Conservation (phyloP, 2,888 invertebrate genomes). For the Pterostichus niger region DNA sequence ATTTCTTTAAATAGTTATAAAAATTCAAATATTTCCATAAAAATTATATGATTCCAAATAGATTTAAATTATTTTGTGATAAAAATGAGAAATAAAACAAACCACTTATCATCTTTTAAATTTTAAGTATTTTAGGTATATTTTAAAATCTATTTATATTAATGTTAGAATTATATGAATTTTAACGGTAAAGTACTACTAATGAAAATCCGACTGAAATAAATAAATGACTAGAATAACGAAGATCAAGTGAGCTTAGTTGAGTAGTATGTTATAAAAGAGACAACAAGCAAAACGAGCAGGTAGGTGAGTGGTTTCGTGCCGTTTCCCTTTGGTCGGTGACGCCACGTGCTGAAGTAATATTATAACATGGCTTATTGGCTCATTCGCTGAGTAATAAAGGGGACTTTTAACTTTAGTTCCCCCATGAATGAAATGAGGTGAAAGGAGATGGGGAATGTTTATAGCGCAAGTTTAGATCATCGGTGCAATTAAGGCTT, state of each 20-base stretch:
- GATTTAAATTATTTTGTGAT: too few relatives aligned
- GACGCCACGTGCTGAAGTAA: slow-evolving; percentile 50
- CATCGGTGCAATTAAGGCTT: slow-evolving; percentile 13
- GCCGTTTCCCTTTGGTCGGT: slow-evolving; percentile 2
- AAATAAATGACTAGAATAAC: too few relatives aligned
- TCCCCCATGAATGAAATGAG: slow-evolving; percentile 5
- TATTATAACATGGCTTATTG: slow-evolving; percentile 46
- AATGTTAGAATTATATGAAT: too few relatives aligned
- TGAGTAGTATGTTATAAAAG: background rate
- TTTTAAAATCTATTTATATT: too few relatives aligned
- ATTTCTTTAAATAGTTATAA: too few relatives aligned
- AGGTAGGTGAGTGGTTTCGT: background rate
- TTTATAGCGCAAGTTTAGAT: slow-evolving; percentile 32
- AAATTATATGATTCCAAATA: too few relatives aligned
- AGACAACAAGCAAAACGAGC: background rate
- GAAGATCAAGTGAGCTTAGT: too few relatives aligned
- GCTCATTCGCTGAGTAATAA: slow-evolving; percentile 49
- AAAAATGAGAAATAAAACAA: too few relatives aligned
- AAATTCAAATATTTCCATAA: too few relatives aligned
- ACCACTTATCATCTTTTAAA: too few relatives aligned
- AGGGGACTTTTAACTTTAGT: slow-evolving; percentile 29
- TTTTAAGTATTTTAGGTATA: too few relatives aligned
- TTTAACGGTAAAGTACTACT: too few relatives aligned
- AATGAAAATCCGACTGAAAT: background rate
- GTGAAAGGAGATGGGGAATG: slow-evolving; percentile 5